Conservation (phyloP, 2,888 invertebrate species). For the Drepana falcataria region DNA sequence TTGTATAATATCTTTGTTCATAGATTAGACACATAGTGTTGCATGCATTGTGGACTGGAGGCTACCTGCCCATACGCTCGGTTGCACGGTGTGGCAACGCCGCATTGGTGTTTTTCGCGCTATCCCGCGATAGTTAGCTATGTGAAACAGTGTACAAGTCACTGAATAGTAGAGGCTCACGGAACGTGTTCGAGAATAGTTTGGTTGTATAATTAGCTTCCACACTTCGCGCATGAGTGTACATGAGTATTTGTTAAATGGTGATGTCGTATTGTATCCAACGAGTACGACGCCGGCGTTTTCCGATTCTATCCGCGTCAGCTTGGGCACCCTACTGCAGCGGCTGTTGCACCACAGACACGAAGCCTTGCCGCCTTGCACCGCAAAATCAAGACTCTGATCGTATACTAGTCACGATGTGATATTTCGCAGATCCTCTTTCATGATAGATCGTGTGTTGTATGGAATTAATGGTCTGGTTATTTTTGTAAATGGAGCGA, state of each 20-base stretch:
- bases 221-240: constrained; percentile 40
- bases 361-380: constrained; percentile 5
- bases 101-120: constrained; percentile 68
- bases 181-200: constrained; percentile 48
- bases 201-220: constrained; percentile 43
- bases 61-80: constrained; percentile 68
- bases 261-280: constrained; percentile 45
- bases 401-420: constrained; percentile 16
- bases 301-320: constrained; percentile 67
- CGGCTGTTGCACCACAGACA: constrained; percentile 28
- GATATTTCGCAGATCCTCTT: constrained; percentile 36
- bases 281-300: constrained; percentile 38
- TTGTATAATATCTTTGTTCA: constrained; percentile 61
- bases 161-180: constrained; percentile 41
- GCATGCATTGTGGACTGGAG: constrained; percentile 50
- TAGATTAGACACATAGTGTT: constrained; percentile 37
- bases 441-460: constrained; percentile 22
- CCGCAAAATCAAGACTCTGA: constrained; percentile 12
- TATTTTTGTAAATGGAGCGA: too few relatives aligned
- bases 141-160: constrained; percentile 50
- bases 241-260: constrained; percentile 32
- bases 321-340: constrained; percentile 54
- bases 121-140: constrained; percentile 59
- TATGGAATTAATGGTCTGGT: too few relatives aligned
- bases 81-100: constrained; percentile 74